Base-by-base conservation (phyloP, 1,140 invertebrate genomes). In the Megalopta genalis region DNA sequence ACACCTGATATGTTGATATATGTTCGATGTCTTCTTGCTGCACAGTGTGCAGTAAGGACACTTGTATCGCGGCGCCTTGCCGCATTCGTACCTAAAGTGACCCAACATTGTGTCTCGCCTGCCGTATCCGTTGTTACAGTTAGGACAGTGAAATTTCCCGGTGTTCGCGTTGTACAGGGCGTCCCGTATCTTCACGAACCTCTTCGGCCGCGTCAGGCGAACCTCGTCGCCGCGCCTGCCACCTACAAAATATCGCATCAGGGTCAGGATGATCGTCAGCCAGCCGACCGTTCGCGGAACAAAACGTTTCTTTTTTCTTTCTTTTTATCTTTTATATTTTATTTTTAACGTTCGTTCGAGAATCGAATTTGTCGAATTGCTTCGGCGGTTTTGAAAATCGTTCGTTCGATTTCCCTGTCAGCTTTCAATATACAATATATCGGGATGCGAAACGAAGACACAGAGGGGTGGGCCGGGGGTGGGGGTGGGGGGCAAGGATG, bases 31-130 rank as follows among this genome's bases (percentile, higher is more conserved):
- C 77, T 92, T 93, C 84, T 93, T 93, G 75, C 90, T 91, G 86
- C 88, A 88, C 32, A 90, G 84, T 0, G 88, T 65, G 84, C 94
- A 95, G 79, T 93, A 91, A 27, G 93, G 94, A 83, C 95, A 95
- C 80, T 94, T 93, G 88, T 94, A 94, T 37, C 94, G 89, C 6
- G 94, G 94, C 65, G 94, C 94, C 81, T 94, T 93, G 16, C 94
- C 94, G 77, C 94, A 95, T 86, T 95, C 94, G 91, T 93, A 93
- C 25, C 92, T 89, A 68, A 90, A 92, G 78, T 94, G 93, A 65
- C 88, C 88, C 78, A 92, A 62, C 92, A 93, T 93, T 2, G 91
- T 93, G 76, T 93, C 91, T 2, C 90, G 79, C 60, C 92, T 90
- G 37, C 90, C 87, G 80, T 93, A 93, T 39, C 91, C 92, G 71